phyloP scores from a whole-genome alignment of 2,888 invertebrate genomes.

The Andrena flavipes region DNA sequence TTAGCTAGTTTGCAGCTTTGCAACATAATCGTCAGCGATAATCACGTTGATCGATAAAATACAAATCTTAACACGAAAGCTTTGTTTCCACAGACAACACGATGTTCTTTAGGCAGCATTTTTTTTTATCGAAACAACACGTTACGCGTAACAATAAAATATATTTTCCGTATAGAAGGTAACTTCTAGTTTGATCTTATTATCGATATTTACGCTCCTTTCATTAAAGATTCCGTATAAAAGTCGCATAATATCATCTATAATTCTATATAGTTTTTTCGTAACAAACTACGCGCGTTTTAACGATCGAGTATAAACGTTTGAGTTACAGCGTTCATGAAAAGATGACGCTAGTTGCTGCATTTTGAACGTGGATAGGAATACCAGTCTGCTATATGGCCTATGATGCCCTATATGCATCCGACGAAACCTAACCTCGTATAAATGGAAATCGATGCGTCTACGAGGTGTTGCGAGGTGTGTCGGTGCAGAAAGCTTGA shows the following conservation, averaged over 20 bases:
- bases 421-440: constrained; percentile 30
- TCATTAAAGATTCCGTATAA: neutral
- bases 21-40: neutral
- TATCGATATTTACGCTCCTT: too few species aligned
- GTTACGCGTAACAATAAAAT: constrained; percentile 54
- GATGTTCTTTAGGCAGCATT: constrained; percentile 27
- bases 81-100: neutral
- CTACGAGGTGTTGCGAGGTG: constrained; percentile 40
- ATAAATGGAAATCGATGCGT: constrained; percentile 48
- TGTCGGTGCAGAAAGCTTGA: constrained; percentile 16
- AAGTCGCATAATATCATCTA: neutral
- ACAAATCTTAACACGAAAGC: constrained; percentile 11
- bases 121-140: constrained; percentile 30
- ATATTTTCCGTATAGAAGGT: constrained; percentile 56
- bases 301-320: neutral
- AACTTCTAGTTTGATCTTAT: neutral
- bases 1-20: constrained; percentile 15
- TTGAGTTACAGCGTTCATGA: neutral
- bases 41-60: constrained; percentile 1
- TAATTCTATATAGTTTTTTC: too few species aligned
- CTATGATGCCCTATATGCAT: neutral
- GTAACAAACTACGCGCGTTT: neutral
- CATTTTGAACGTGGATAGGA: neutral
- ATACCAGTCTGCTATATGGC: neutral
- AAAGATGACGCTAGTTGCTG: constrained; percentile 2